phyloP scores from a whole-genome alignment of 2,797 vertebrate genomes.

The Anguilla megastoma region DNA sequence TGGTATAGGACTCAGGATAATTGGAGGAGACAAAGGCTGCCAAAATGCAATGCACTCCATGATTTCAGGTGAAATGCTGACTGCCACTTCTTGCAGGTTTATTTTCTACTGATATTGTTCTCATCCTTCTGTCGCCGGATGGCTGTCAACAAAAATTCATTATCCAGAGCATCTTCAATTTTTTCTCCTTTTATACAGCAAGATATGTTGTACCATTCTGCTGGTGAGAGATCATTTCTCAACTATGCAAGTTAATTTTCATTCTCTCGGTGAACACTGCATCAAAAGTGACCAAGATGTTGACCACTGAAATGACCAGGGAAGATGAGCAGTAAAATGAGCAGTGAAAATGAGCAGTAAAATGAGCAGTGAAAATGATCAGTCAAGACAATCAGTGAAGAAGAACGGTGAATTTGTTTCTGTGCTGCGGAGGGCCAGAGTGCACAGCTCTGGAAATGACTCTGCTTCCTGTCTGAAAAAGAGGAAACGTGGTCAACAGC shows the following conservation, averaged over 20 bases:
- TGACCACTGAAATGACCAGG: background rate
- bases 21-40: background rate
- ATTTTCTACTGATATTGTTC: background rate
- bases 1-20: background rate
- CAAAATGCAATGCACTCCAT: background rate
- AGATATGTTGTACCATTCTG: background rate
- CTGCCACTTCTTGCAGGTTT: background rate
- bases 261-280: background rate
- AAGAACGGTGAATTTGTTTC: background rate
- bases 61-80: background rate
- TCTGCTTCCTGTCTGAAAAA: background rate
- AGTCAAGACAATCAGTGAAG: background rate
- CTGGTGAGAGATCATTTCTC: background rate
- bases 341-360: background rate
- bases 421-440: background rate
- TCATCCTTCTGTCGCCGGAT: background rate
- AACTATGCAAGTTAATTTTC: background rate
- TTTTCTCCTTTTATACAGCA: background rate
- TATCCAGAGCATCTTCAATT: background rate
- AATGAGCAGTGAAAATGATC: background rate
- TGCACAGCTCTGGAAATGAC: background rate
- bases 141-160: background rate
- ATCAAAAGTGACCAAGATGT: background rate
- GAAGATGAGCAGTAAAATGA: background rate
- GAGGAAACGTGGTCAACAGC: background rate